Evolutionary conservation across 2,113 vertebrate species (phyloP).

Genomic region (Sphyrna mokarran): DNA sequence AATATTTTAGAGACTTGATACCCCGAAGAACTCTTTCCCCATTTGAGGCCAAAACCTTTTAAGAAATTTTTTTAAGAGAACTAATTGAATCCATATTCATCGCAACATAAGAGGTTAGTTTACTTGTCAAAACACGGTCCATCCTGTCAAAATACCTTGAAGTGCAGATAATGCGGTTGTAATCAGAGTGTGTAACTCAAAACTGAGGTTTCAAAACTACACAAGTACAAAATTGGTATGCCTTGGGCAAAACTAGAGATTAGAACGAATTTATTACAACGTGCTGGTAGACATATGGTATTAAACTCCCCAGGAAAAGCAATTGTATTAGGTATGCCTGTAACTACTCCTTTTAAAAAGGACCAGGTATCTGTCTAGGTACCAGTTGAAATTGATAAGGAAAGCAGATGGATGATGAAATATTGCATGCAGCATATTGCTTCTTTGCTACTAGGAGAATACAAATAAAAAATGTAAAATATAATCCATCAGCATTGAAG

Average conservation of each 20-base stretch:
- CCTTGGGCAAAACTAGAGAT: conserved; percentile 19
- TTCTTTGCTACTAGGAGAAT: background rate
- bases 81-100: background rate
- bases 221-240: background rate
- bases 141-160: background rate
- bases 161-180: background rate
- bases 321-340: background rate
- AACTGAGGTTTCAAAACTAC: background rate
- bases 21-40: background rate
- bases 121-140: background rate
- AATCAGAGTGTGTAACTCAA: background rate
- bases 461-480: background rate
- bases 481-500: background rate
- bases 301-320: background rate
- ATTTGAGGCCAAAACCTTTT: background rate
- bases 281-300: background rate
- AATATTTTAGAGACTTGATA: background rate
- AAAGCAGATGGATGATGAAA: background rate
- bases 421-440: background rate
- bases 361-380: background rate
- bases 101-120: background rate
- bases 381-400: background rate
- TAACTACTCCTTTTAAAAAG: background rate
- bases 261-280: background rate
- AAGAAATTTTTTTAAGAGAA: background rate